Percentiles rank a stretch among this genome's conserved stretches.
Conservation (phyloP, 1,140 invertebrate genomes). For the Macrocentrus cingulum region DNA sequence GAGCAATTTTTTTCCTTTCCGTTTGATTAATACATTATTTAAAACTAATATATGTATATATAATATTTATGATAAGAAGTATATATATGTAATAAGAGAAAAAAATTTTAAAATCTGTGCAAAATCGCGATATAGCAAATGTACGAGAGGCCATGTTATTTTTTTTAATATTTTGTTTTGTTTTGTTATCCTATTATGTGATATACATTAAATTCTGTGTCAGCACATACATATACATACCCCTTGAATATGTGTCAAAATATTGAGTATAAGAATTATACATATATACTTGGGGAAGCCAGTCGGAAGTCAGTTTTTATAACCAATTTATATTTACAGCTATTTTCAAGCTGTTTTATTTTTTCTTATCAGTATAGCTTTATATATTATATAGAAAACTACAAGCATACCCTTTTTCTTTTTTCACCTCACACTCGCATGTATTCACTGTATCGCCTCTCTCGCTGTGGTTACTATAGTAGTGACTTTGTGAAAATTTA, state of each 20-base stretch:
- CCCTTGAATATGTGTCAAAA: not conserved
- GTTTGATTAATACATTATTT: too few species aligned
- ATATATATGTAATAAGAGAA: not conserved
- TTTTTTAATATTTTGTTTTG: not conserved
- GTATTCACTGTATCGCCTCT: not conserved
- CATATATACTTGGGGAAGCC: not conserved
- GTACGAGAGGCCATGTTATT: conserved; percentile 13
- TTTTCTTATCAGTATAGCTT: not conserved
- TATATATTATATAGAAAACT: not conserved
- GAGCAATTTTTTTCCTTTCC: too few species aligned
- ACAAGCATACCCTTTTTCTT: not conserved
- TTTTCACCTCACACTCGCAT: not conserved
- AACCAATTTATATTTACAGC: not conserved
- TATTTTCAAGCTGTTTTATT: not conserved
- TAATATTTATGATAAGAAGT: not conserved
- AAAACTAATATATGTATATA: not conserved
- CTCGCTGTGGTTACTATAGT: conserved; percentile 1
- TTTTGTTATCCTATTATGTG: not conserved
- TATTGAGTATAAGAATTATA: too few species aligned
- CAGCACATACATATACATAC: not conserved
- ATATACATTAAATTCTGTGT: not conserved
- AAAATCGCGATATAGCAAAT: conserved; percentile 11
- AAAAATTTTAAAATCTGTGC: not conserved
- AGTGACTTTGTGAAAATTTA: too few species aligned
- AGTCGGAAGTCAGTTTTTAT: not conserved